Conservation (phyloP, 2,113 vertebrate species). For the Sinosuthora webbiana region DNA sequence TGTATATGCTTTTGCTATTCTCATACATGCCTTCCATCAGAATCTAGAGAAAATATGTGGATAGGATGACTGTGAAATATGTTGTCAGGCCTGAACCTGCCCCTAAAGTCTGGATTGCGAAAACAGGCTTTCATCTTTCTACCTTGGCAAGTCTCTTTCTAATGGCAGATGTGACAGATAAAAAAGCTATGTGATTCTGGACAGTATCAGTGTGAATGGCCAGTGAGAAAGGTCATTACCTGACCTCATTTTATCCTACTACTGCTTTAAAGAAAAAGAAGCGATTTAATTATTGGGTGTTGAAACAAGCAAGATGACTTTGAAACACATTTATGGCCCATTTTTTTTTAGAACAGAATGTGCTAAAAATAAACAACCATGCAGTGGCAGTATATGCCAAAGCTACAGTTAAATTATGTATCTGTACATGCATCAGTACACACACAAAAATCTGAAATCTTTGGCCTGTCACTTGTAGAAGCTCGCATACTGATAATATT, state of each 20-base stretch:
- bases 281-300: fast-evolving
- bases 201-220: background rate
- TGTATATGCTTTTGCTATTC: background rate
- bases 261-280: background rate
- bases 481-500: background rate
- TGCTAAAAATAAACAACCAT: background rate
- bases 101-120: background rate
- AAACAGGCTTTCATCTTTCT: background rate
- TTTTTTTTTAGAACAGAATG: background rate
- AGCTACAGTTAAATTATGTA: background rate
- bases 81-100: background rate
- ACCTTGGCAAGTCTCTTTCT: background rate
- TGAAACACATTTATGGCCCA: background rate
- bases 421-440: background rate
- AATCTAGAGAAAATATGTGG: background rate
- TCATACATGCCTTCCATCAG: background rate
- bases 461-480: background rate
- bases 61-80: background rate
- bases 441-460: background rate
- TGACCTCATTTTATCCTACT: background rate
- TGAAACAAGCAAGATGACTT: background rate
- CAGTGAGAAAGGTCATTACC: background rate
- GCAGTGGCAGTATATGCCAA: background rate
- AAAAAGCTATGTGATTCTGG: background rate
- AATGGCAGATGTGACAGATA: background rate